Percentiles rank a stretch among this genome's conserved stretches.
Evolutionary conservation across 2,113 vertebrate genomes (phyloP).

Genomic region (Charadrius vociferus): DNA sequence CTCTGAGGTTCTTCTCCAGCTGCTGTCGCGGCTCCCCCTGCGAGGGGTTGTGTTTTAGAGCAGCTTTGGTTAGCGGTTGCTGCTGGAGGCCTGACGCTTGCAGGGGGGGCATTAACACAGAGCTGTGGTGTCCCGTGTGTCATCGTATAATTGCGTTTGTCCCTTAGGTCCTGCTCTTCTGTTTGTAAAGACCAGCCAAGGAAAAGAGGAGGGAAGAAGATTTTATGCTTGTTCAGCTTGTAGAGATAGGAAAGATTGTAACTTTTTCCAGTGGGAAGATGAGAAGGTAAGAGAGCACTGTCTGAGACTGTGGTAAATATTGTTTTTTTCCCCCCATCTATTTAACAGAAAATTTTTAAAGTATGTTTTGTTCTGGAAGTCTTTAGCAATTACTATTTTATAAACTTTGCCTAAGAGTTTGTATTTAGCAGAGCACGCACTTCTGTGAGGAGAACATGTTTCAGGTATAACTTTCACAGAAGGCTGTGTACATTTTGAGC

Average conservation of each 20-base stretch:
- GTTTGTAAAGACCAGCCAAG: conserved; percentile 81
- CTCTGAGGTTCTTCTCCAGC: neutral
- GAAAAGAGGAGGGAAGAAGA: conserved; percentile 70
- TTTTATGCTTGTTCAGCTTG: conserved; percentile 96
- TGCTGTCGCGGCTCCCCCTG: no score
- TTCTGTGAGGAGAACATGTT: fast-evolving
- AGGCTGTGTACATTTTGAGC: neutral
- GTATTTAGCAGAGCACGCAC: neutral
- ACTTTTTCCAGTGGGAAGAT: conserved; percentile 94
- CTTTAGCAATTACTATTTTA: neutral
- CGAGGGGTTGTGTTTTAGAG: neutral
- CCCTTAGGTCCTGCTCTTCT: conserved; percentile 86
- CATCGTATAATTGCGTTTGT: neutral
- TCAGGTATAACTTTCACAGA: neutral
- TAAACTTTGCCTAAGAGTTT: neutral
- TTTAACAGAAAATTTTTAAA: neutral
- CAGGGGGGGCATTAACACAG: fast-evolving
- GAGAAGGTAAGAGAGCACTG: conserved; percentile 82
- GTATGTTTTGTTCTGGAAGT: neutral
- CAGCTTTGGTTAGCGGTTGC: fast-evolving
- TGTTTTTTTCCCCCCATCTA: neutral
- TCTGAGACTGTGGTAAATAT: fast-evolving
- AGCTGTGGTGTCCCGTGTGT: fast-evolving
- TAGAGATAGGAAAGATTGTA: conserved; percentile 91
- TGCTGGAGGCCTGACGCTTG: neutral